phyloP scores from a whole-genome alignment of 2,797 vertebrate genomes.

The Melanotaenia nigrans region DNA sequence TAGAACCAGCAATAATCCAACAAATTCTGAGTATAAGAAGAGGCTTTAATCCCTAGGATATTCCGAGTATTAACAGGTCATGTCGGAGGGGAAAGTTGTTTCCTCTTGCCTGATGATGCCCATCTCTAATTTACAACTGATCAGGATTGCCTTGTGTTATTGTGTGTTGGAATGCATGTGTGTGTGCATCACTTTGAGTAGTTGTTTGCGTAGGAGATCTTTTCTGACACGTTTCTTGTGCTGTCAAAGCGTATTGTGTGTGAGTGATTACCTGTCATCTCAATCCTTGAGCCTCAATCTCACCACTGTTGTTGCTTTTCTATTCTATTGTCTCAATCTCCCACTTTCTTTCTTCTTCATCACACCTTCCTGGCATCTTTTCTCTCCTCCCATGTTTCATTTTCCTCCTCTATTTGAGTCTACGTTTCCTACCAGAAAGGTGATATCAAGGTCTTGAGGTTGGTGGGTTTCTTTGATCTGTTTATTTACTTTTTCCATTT shows the following conservation, averaged over 20 bases:
- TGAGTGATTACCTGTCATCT: conserved; percentile 79
- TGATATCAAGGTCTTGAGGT: conserved; percentile 28
- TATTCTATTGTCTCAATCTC: conserved; percentile 8
- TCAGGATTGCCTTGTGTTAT: conserved; percentile 25
- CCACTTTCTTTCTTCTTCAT: conserved; percentile 40
- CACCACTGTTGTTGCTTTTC: conserved; percentile 40
- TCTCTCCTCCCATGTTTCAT: conserved; percentile 13
- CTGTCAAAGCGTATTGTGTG: conserved; percentile 76
- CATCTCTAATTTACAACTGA: conserved; percentile 43
- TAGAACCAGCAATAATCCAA: conserved; percentile 57
- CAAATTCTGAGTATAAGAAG: conserved; percentile 25
- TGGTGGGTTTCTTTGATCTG: conserved; percentile 39
- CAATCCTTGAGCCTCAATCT: conserved; percentile 61
- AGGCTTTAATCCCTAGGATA: conserved; percentile 41
- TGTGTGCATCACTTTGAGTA: conserved; percentile 51
- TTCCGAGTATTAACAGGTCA: conserved; percentile 43
- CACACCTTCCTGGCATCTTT: conserved; percentile 35
- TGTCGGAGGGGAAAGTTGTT: conserved; percentile 43
- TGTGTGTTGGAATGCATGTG: conserved; percentile 40
- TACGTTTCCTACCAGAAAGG: conserved; percentile 24
- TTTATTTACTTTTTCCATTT: conserved; percentile 33
- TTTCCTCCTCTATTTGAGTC: conserved; percentile 9
- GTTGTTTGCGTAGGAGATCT: conserved; percentile 69
- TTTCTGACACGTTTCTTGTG: conserved; percentile 72
- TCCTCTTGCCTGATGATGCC: conserved; percentile 31